A percentile compares a stretch with the other conserved stretches of the same genome.
phyloP scores from a whole-genome alignment of 1,140 invertebrate genomes.

The Whitmania pigra region DNA sequence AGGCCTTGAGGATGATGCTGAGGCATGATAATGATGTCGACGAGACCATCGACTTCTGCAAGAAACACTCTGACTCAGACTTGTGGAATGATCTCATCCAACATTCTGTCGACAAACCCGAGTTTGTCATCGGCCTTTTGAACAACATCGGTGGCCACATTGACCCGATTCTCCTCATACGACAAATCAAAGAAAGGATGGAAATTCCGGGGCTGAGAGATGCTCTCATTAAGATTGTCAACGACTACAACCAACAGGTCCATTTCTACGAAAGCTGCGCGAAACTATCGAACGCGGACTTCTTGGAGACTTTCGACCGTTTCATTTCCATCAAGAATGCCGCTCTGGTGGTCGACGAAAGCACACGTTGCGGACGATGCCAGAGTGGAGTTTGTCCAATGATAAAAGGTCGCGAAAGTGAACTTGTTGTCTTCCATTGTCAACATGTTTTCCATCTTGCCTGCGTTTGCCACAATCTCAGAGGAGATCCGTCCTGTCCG shows the following conservation, averaged over 20 bases:
- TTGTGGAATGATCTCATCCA: conserved; percentile 87
- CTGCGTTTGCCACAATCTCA: neutral
- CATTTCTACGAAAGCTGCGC: too few relatives aligned
- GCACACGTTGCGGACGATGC: too few relatives aligned
- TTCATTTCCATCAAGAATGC: too few relatives aligned
- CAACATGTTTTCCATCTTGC: neutral
- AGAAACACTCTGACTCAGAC: conserved; percentile 76
- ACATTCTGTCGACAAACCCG: conserved; percentile 73
- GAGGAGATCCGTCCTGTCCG: too few relatives aligned
- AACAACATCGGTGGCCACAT: conserved; percentile 75
- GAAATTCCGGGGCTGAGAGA: conserved; percentile 77
- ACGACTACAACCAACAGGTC: conserved; percentile 82
- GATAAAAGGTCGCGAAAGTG: neutral
- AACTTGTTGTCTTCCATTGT: neutral
- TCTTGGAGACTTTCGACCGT: too few relatives aligned
- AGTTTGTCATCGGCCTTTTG: conserved; percentile 61
- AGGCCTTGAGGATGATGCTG: conserved; percentile 80
- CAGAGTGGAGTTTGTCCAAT: too few relatives aligned
- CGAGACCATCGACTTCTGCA: conserved; percentile 88
- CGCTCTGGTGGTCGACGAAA: too few relatives aligned
- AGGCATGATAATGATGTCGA: conserved; percentile 72
- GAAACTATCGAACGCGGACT: too few relatives aligned
- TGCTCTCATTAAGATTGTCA: conserved; percentile 84
- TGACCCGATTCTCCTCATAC: conserved; percentile 72
- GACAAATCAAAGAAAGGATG: conserved; percentile 66